Percentiles rank a stretch among this genome's conserved stretches.
phyloP scores from a whole-genome alignment of 2,797 vertebrate species.

The Miichthys miiuy region DNA sequence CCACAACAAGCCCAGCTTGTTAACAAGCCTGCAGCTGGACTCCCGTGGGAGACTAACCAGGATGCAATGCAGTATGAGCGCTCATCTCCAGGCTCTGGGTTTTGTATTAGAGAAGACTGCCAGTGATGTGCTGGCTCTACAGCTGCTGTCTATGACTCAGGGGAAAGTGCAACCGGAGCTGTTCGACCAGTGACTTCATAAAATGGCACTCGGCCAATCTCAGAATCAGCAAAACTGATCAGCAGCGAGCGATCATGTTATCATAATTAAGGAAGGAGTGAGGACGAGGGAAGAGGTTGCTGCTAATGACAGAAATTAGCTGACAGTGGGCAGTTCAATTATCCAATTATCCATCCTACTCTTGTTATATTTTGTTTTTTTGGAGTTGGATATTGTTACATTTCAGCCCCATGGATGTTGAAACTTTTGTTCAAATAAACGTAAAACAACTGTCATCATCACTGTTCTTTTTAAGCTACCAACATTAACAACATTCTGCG shows the following conservation, averaged over 20 bases:
- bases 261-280: constrained; percentile 1
- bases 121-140: constrained; percentile 41
- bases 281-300: neutral
- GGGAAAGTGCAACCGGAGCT: constrained; percentile 46
- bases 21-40: constrained; percentile 37
- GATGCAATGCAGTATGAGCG: constrained; percentile 1
- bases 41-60: constrained; percentile 37
- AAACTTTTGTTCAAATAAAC: neutral
- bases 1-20: constrained; percentile 33
- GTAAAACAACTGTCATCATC: constrained; percentile 5
- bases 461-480: neutral
- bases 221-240: constrained; percentile 37
- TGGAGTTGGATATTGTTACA: neutral
- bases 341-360: neutral
- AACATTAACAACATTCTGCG: constrained; percentile 1
- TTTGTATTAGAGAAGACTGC: constrained; percentile 19
- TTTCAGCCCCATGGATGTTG: constrained; percentile 6
- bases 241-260: neutral
- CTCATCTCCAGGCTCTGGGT: constrained; percentile 23
- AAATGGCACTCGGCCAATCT: constrained; percentile 19
- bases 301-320: constrained; percentile 19
- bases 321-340: neutral
- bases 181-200: constrained; percentile 61
- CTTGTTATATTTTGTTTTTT: neutral
- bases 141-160: constrained; percentile 60